Percentiles rank a stretch among this genome's conserved stretches.
Conservation (phyloP, 2,888 invertebrate species). For the Calephelis perditalis region DNA sequence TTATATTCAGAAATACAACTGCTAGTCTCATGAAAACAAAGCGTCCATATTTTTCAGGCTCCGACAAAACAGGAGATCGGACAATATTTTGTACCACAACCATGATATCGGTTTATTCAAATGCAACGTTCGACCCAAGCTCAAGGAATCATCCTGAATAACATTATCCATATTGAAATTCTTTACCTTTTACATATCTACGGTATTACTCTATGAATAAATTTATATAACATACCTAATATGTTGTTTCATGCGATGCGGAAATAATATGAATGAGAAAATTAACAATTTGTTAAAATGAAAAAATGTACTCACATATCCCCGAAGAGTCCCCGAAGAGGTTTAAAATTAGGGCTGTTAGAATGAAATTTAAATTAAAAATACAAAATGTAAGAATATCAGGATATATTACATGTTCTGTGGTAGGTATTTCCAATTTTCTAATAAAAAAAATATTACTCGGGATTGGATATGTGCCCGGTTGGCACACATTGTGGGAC, state of each 20-base stretch:
- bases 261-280: background rate
- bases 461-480: no score
- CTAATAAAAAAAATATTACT: no score
- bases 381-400: no score
- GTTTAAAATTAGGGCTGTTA: no score
- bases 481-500: no score
- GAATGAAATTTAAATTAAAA: no score
- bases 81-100: constrained; percentile 71
- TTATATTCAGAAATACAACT: constrained; percentile 31
- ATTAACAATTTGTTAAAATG: background rate
- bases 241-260: background rate
- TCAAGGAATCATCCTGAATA: constrained; percentile 76
- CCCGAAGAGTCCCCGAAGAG: no score
- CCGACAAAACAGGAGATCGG: constrained; percentile 57
- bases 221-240: constrained; percentile 27
- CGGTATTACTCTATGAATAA: constrained; percentile 64
- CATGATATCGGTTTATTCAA: constrained; percentile 74
- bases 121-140: constrained; percentile 69
- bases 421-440: no score
- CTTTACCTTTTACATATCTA: constrained; percentile 57
- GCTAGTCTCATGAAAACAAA: constrained; percentile 56
- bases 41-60: constrained; percentile 53
- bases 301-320: no score
- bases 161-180: constrained; percentile 76
- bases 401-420: no score